phyloP scores from a whole-genome alignment of 2,113 vertebrate species.

The Ceyx melanurus region DNA sequence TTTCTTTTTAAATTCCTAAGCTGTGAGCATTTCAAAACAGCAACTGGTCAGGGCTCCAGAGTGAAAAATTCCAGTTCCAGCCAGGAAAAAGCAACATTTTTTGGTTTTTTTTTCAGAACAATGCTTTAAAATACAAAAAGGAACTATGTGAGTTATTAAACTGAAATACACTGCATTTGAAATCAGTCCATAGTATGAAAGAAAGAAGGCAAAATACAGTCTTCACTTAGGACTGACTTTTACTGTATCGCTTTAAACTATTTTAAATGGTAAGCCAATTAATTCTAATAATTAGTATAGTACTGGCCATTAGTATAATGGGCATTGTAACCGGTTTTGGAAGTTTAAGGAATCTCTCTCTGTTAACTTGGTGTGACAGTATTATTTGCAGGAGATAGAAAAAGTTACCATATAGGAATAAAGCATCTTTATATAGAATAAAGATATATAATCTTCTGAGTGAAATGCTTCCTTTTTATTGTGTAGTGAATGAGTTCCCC shows the following conservation, averaged over 20 bases:
- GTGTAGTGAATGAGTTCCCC: not conserved
- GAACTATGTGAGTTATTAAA: not conserved
- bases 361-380: accelerated
- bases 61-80: not conserved
- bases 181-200: not conserved
- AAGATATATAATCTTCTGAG: constrained; percentile 8
- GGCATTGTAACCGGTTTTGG: not conserved
- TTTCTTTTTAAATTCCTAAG: not conserved
- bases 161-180: not conserved
- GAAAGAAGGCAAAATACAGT: not conserved
- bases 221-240: not conserved
- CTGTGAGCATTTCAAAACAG: not conserved
- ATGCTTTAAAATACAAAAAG: not conserved
- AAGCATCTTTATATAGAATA: constrained; percentile 9
- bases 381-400: not conserved
- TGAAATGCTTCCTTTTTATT: constrained; percentile 16
- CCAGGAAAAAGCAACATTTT: not conserved
- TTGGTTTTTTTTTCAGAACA: not conserved
- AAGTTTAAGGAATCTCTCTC: not conserved
- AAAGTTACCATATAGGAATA: not conserved
- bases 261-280: not conserved
- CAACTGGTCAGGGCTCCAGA: not conserved
- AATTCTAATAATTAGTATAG: not conserved
- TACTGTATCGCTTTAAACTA: not conserved
- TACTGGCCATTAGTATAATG: not conserved